Evolutionary conservation across 2,797 vertebrate genomes (phyloP).

Genomic region (Varecia variegata): DNA sequence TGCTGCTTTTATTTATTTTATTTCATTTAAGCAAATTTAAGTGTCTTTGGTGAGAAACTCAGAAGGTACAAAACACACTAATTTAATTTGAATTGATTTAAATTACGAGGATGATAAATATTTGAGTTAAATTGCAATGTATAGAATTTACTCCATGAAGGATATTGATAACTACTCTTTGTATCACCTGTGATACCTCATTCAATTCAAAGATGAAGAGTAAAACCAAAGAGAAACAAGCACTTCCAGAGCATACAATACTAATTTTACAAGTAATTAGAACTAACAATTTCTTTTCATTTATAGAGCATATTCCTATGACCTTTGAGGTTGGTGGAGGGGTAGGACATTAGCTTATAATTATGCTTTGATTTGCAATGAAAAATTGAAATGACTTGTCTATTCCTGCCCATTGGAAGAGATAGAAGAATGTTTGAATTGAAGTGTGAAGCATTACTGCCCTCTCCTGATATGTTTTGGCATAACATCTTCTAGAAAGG

Average conservation of each 20-base stretch:
- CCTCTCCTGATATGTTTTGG: constrained; percentile 67
- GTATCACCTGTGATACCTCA: constrained; percentile 43
- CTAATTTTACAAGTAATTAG: constrained; percentile 85
- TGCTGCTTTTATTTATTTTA: not conserved
- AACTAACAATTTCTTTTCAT: constrained; percentile 86
- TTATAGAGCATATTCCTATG: constrained; percentile 83
- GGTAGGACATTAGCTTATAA: constrained; percentile 84
- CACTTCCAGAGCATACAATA: constrained; percentile 72
- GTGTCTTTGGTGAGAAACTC: not conserved
- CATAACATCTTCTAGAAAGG: not conserved
- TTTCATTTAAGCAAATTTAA: not conserved
- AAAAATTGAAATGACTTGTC: constrained; percentile 75
- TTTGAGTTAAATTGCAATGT: constrained; percentile 41
- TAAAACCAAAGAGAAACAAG: constrained; percentile 70
- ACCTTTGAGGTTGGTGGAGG: constrained; percentile 80
- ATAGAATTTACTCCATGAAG: constrained; percentile 63
- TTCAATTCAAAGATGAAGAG: constrained; percentile 71
- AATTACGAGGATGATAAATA: constrained; percentile 46
- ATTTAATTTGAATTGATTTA: constrained; percentile 59
- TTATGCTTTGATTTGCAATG: constrained; percentile 85
- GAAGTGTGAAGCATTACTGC: constrained; percentile 72
- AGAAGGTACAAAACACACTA: not conserved
- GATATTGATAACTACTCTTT: constrained; percentile 61
- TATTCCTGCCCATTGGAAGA: constrained; percentile 64
- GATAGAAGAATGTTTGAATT: not conserved